phyloP scores from a whole-genome alignment of 2,797 vertebrate species.

The Emydoidea blandingii region DNA sequence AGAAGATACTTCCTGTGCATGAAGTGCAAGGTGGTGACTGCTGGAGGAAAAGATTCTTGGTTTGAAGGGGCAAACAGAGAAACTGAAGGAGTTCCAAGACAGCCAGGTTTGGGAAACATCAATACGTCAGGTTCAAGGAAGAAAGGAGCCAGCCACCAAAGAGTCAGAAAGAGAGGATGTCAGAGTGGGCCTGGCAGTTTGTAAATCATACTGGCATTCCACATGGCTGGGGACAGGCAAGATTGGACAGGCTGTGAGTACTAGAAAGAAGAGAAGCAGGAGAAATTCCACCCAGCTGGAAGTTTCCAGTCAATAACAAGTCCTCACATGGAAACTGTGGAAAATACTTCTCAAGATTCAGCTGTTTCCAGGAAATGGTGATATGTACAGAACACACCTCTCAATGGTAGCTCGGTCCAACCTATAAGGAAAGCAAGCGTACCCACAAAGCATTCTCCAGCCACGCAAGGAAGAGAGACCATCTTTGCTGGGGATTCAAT shows the following conservation, averaged over 20 bases:
- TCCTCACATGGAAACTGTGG: not conserved
- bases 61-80: not conserved
- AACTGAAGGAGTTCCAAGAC: not conserved
- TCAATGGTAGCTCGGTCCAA: not conserved
- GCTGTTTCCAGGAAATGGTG: not conserved
- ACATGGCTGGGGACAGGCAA: not conserved
- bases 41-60: not conserved
- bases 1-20: not conserved
- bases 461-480: not conserved
- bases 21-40: not conserved
- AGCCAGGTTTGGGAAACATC: not conserved
- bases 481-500: not conserved
- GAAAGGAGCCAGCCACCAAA: not conserved
- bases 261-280: not conserved
- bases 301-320: not conserved
- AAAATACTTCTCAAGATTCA: not conserved
- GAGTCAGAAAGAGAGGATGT: not conserved
- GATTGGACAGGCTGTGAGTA: not conserved
- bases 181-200: not conserved
- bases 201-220: not conserved
- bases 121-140: not conserved
- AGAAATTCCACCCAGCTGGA: not conserved
- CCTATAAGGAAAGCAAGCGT: not conserved
- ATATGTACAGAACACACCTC: not conserved
- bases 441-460: not conserved